phyloP scores from a whole-genome alignment of 2,113 vertebrate species.

The Scopus umbretta region DNA sequence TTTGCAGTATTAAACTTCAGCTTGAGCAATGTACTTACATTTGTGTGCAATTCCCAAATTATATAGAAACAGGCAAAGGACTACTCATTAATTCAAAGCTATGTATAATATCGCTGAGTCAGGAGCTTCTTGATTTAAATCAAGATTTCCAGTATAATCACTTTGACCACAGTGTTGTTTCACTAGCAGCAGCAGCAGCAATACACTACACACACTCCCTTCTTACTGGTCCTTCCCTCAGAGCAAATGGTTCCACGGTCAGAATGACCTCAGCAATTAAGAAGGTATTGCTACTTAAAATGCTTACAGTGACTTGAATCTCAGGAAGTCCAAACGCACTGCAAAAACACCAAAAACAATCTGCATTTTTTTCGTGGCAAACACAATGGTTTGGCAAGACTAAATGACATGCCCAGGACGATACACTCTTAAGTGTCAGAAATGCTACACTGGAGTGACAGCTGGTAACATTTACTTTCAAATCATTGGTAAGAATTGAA shows the following conservation, averaged over 20 bases:
- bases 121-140: background rate
- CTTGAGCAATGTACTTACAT: background rate
- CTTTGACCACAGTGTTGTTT: background rate
- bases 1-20: background rate
- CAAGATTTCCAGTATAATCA: background rate
- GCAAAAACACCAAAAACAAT: background rate
- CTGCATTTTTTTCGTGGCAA: background rate
- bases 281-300: background rate
- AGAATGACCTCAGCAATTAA: background rate
- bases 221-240: background rate
- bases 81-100: background rate
- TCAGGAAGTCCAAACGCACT: background rate
- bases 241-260: background rate
- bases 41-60: background rate
- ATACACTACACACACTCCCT: background rate
- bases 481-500: background rate
- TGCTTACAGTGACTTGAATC: background rate
- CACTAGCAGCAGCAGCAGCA: background rate
- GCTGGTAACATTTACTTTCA: background rate
- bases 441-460: background rate
- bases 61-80: fast-evolving
- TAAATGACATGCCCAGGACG: fast-evolving
- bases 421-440: background rate
- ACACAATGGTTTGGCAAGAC: background rate
- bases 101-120: background rate